A percentile compares a stretch with the other conserved stretches of the same genome.
Evolutionary conservation across 1,140 invertebrate species (phyloP).

Genomic region (Wiebesia pumilae): DNA sequence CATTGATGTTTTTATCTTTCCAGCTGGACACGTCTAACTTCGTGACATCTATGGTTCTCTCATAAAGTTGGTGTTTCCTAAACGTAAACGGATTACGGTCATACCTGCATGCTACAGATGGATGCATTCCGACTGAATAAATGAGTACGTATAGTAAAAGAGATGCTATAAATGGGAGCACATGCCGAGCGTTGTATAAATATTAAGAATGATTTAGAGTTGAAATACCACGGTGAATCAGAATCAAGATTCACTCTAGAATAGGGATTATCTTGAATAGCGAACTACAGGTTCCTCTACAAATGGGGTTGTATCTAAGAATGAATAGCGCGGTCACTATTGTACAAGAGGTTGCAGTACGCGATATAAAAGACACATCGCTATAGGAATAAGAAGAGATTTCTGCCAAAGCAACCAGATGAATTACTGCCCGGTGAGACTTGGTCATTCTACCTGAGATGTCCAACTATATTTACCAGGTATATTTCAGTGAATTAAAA

Average conservation of each 20-base stretch:
- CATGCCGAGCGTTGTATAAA: background rate
- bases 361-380: background rate
- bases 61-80: too few relatives aligned
- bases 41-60: too few relatives aligned
- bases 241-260: background rate
- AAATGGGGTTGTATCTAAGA: background rate
- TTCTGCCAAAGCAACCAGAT: background rate
- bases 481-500: background rate
- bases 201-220: background rate
- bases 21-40: too few relatives aligned
- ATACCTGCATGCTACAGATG: background rate
- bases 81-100: too few relatives aligned
- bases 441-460: background rate
- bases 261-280: background rate
- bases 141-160: background rate
- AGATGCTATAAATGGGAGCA: background rate
- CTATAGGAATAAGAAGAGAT: background rate
- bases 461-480: background rate
- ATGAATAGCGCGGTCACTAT: background rate
- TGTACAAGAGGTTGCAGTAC: background rate
- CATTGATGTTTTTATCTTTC: too few relatives aligned
- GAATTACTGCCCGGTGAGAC: background rate
- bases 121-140: background rate
- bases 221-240: background rate
- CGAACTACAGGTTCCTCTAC: background rate